Percentiles rank a stretch among this genome's conserved stretches.
phyloP scores from a whole-genome alignment of 2,113 vertebrate genomes.

The Corvus hawaiiensis region DNA sequence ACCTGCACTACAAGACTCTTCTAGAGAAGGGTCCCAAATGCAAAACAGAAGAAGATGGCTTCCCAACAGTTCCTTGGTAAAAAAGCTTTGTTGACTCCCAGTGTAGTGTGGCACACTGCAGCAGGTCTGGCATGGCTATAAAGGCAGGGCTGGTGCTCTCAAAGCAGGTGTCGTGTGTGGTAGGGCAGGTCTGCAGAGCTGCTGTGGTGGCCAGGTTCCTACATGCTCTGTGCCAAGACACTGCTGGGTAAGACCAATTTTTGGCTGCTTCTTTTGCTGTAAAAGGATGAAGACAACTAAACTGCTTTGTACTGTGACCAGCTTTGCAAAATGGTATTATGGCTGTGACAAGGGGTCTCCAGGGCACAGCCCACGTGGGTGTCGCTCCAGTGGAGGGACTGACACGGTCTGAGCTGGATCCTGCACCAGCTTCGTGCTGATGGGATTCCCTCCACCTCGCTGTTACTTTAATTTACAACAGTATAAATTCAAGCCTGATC shows the following conservation, averaged over 20 bases:
- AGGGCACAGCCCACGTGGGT: rapidly evolving
- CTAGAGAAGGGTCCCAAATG: not conserved
- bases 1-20: not conserved
- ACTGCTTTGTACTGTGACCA: not conserved
- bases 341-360: not conserved
- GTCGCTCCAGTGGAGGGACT: rapidly evolving
- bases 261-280: not conserved
- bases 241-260: not conserved
- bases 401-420: not conserved
- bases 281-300: not conserved
- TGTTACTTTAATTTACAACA: not conserved
- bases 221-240: rapidly evolving
- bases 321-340: not conserved
- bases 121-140: rapidly evolving
- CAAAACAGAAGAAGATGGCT: not conserved
- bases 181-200: not conserved
- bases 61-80: rapidly evolving
- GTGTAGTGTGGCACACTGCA: not conserved
- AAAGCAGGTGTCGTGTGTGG: rapidly evolving
- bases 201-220: not conserved
- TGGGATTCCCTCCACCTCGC: not conserved
- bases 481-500: not conserved
- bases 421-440: not conserved
- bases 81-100: not conserved
- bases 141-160: not conserved